These are phyloP conservation scores for Coenonympha glycerion DNA, from an alignment of 2,888 invertebrate genomes.

Conservation along the genomic window DNA sequence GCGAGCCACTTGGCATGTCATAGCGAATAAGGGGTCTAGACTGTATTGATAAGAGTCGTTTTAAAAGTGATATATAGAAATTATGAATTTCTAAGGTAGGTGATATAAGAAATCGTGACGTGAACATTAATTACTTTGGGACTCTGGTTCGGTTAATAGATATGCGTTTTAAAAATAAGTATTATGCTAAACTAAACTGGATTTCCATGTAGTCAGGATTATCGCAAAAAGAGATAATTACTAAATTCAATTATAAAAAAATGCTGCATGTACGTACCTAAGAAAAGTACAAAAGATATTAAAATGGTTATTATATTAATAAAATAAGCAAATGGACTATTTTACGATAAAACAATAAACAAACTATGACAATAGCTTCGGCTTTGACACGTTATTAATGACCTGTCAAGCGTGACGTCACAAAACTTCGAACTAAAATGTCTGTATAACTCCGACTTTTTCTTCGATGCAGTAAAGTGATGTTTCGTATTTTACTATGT, in stretches of 20 bases:
- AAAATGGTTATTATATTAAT: conserved; percentile 15
- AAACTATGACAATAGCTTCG: too few relatives aligned
- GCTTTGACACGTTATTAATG: too few relatives aligned
- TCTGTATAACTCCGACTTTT: too few relatives aligned
- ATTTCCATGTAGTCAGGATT: too few relatives aligned
- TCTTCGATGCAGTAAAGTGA: too few relatives aligned
- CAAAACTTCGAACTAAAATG: too few relatives aligned
- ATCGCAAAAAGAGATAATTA: conserved; percentile 12
- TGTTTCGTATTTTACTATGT: too few relatives aligned
- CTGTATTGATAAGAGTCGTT: too few relatives aligned
- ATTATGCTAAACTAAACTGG: conserved; percentile 17
- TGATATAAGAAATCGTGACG: conserved; percentile 2
- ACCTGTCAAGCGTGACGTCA: too few relatives aligned
- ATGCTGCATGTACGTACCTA: conserved; percentile 27
- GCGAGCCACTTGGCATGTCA: too few relatives aligned
- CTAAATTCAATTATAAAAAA: neutral
- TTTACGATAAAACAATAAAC: conserved; percentile 13
- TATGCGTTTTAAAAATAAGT: neutral
- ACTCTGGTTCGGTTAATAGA: conserved; percentile 3
- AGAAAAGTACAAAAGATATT: conserved; percentile 27
- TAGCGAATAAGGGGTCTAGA: conserved; percentile 16
- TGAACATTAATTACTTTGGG: conserved; percentile 1
- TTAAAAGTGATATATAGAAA: conserved; percentile 31
- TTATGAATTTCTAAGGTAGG: conserved; percentile 26
- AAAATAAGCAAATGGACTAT: conserved; percentile 1